Percentiles rank a stretch among this genome's conserved stretches.
Evolutionary conservation across 1,140 invertebrate species (phyloP).

Genomic region (Bombus huntii): DNA sequence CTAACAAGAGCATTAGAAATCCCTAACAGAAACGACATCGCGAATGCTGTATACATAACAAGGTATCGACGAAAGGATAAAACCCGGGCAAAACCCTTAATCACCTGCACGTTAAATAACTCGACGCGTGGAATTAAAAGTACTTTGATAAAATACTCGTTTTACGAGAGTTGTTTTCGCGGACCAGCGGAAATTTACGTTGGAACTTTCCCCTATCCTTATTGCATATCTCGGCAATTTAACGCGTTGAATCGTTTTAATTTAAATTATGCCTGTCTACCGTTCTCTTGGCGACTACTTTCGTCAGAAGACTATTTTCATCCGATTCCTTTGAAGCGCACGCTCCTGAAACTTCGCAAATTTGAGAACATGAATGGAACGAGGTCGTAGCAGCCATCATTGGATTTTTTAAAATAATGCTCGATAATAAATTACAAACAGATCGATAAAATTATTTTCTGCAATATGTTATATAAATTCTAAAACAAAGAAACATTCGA

Average conservation of each 20-base stretch:
- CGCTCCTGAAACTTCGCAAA: neutral
- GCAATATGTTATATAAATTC: neutral
- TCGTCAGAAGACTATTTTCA: neutral
- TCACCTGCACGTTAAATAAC: constrained; percentile 18
- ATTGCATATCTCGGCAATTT: constrained; percentile 34
- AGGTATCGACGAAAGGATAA: neutral
- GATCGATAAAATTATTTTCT: neutral
- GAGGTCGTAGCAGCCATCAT: too few relatives aligned
- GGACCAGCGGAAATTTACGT: constrained; percentile 21
- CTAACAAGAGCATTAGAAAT: neutral
- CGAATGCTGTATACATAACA: neutral
- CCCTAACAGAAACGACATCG: neutral
- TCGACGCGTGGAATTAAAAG: neutral
- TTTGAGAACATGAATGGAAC: neutral
- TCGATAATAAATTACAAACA: neutral
- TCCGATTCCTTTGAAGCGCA: neutral
- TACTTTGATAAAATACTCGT: constrained; percentile 9
- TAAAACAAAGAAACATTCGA: neutral
- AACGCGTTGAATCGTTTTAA: constrained; percentile 36
- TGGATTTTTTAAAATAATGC: neutral
- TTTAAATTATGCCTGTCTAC: constrained; percentile 27
- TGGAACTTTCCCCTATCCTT: constrained; percentile 18
- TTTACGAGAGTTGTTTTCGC: constrained; percentile 44
- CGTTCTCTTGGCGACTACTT: neutral
- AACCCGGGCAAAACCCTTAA: neutral